Evolutionary conservation across 2,888 invertebrate genomes (phyloP), one percentile per base, ranked within the genome.

Genomic region (Drymonia ruficornis): DNA sequence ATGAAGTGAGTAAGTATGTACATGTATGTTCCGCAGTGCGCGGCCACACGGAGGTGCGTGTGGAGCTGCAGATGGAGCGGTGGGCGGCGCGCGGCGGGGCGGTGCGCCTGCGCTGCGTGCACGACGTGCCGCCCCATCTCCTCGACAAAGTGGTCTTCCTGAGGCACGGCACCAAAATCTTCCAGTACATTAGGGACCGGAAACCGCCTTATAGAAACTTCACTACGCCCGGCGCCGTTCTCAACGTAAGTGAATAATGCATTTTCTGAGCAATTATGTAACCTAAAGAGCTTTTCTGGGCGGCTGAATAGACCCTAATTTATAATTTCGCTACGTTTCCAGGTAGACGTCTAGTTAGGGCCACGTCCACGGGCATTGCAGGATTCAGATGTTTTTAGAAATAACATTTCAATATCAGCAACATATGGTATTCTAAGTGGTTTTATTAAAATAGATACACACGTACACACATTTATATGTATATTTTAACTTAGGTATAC

Each of bases 101-200:
- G 63, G 96, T 95, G 65, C 93, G 94, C 48, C 90, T 97, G 63
- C 94, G 94, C 78, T 97, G 97, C 92, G 94, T 95, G 62, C 96
- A 97, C 91, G 96, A 95, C 86, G 96, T 96, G 56, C 93, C 94
- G 48, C 94, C 94, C 45, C 95, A 95, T 76, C 94, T 96, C 70
- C 94, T 97, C 53, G 96, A 96, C 92, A 96, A 96, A 87, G 96
- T 97, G 71, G 96, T 96, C 83, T 96, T 95, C 94, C 93, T 94
- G 52, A 94, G 95, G 67, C 94, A 93, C 70, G 94, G 94, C 70
- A 94, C 93, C 80, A 97, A 96, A 91, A 95, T 97, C 91, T 96
- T 96, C 86, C 96, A 96, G 89, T 97, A 95, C 84, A 95, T 97
- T 81, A 95, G 95, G 76, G 95, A 96, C 68, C 93, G 97, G 60